These are phyloP conservation scores for Epinotia brunnichana DNA, from an alignment of 2,888 invertebrate species.

Conservation along the genomic window DNA sequence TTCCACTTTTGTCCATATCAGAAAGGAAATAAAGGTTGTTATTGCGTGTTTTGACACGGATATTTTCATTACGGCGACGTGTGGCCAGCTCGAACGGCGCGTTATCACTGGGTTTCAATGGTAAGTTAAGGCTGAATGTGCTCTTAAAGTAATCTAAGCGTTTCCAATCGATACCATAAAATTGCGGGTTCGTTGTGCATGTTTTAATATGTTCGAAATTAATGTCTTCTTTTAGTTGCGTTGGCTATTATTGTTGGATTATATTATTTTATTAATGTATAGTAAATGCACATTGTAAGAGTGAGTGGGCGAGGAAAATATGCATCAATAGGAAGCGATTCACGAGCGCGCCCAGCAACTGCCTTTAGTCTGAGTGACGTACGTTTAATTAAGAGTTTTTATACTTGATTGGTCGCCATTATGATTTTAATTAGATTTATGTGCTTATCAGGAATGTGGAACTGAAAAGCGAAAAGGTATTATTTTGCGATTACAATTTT, in stretches of 20 bases:
- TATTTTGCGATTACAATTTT: not conserved
- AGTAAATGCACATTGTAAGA: too few species aligned
- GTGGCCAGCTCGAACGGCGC: conserved; percentile 46
- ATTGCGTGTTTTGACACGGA: conserved; percentile 6
- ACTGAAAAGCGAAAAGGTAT: not conserved
- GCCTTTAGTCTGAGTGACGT: not conserved
- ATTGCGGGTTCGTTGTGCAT: conserved; percentile 27
- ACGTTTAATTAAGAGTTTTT: not conserved
- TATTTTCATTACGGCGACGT: conserved; percentile 23
- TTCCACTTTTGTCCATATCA: conserved; percentile 44
- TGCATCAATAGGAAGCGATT: too few species aligned
- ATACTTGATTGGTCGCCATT: conserved; percentile 15
- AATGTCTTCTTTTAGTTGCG: conserved; percentile 19
- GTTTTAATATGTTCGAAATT: conserved; percentile 7
- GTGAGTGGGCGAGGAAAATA: too few species aligned
- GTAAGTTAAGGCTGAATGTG: conserved; percentile 54
- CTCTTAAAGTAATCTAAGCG: conserved; percentile 57
- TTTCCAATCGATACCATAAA: conserved; percentile 52
- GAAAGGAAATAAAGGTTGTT: conserved; percentile 43
- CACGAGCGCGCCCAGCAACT: not conserved
- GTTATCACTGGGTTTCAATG: conserved; percentile 62
- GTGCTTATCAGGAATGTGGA: not conserved
- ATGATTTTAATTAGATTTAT: not conserved
- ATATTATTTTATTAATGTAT: not conserved
- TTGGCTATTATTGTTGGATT: too few species aligned